phyloP scores from a whole-genome alignment of 2,888 invertebrate species.

The Tipula vernalis region DNA sequence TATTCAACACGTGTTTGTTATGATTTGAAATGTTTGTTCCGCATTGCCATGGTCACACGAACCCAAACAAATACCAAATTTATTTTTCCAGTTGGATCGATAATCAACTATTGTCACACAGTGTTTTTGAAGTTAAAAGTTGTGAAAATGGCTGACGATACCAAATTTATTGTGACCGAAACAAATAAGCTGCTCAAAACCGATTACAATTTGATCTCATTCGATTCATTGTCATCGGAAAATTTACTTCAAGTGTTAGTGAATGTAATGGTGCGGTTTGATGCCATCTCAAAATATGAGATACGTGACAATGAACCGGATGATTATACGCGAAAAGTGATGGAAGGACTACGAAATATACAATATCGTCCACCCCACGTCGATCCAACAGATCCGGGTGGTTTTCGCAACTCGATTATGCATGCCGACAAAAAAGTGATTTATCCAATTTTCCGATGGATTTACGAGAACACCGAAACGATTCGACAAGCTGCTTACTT shows the following conservation, averaged over 20 bases:
- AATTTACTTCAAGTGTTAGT: constrained; percentile 65
- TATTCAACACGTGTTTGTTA: not conserved
- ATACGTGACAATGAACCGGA: constrained; percentile 64
- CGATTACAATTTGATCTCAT: constrained; percentile 70
- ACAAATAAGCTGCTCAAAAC: constrained; percentile 58
- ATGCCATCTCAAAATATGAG: constrained; percentile 56
- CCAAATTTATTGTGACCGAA: constrained; percentile 58
- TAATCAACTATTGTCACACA: not conserved
- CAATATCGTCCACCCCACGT: constrained; percentile 59
- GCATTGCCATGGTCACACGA: not conserved
- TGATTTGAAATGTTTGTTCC: not conserved
- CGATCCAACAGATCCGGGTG: constrained; percentile 31
- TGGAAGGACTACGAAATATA: constrained; percentile 59
- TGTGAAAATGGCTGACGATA: constrained; percentile 47
- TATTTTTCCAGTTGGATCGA: not conserved
- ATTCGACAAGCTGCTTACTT: constrained; percentile 74
- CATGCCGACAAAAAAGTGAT: constrained; percentile 61
- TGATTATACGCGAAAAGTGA: constrained; percentile 55
- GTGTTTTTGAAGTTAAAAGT: not conserved
- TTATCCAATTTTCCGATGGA: constrained; percentile 69
- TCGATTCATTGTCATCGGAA: constrained; percentile 64
- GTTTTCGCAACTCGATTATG: constrained; percentile 37
- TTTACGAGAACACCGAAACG: constrained; percentile 57
- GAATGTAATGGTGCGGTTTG: constrained; percentile 61
- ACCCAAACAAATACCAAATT: not conserved